Base-by-base conservation (phyloP, 2,113 vertebrate species). In the Saguinus imperator region DNA sequence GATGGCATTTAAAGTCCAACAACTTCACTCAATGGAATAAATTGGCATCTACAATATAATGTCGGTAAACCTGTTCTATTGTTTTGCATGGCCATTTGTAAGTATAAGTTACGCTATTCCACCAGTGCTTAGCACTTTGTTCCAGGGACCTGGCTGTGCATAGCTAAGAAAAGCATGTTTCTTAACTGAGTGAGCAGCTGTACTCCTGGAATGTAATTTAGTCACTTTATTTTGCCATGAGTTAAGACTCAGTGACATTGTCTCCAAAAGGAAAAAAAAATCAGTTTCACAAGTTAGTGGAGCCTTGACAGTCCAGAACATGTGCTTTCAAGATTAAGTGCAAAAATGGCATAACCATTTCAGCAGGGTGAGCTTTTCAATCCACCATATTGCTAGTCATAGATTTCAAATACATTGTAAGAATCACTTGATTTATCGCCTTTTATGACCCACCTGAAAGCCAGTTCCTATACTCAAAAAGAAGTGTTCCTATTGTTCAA, bases 401-500 rank as follows among this genome's bases (percentile, higher is more conserved):
- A 64, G 85, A 37, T 66, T 94, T 92, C 76, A 94, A 79, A 55
- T 14, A 50, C 18, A 37, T 27, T 79, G 48, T 35, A 90, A 92
- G 88, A 87, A 61, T 50, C 43, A 50, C 50, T 88, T 94, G 96
- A 97, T 96, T 92, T 95, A 95, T 81, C 77, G 66, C 89, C 72
- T 91, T 58, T 83, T 95, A 87, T 48, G 84, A 80, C 7, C 50
- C 73, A 91, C 25, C 3, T n/a, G 89, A 95, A 72, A 96, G 72
- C 16, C 61, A 79, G 77, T 79, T 88, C 81, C 82, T 88, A n/a
- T 61, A 61, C 58, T 91, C 95, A 91, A 94, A 91, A 97, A 85
- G 72, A 97, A 95, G 50, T 76, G 96, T 64, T 50, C 87, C 84
- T 87, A 89, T 97, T 95, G 81, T 96, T 94, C 68, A 66, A 75